phyloP scores from a whole-genome alignment of 2,797 vertebrate species.

The Mastacembelus armatus region DNA sequence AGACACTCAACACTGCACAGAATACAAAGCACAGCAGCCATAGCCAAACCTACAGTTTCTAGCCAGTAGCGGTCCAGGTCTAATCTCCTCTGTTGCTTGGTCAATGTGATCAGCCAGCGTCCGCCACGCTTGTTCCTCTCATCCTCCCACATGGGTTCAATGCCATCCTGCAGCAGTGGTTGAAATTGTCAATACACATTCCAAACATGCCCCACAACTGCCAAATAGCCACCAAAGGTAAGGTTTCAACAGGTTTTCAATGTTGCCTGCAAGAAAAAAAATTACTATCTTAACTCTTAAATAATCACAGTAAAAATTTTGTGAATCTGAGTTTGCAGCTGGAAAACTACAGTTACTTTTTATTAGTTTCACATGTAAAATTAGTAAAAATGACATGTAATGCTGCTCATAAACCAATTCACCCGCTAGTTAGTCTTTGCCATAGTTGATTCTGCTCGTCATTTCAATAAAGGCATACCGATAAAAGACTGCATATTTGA shows the following conservation, averaged over 20 bases:
- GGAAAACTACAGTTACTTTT: neutral
- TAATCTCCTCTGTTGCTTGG: conserved; percentile 95
- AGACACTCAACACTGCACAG: conserved; percentile 9
- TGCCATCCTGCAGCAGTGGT: conserved; percentile 87
- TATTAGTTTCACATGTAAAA: no score
- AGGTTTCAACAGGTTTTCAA: conserved; percentile 3
- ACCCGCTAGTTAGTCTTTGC: neutral
- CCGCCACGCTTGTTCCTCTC: conserved; percentile 97
- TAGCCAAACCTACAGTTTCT: conserved; percentile 89
- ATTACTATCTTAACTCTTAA: neutral
- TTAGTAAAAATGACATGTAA: no score
- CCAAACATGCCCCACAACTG: neutral
- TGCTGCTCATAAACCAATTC: no score
- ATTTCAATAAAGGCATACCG: neutral
- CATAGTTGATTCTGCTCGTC: conserved; percentile 1
- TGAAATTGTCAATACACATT: conserved; percentile 44
- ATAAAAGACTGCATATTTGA: conserved; percentile 15
- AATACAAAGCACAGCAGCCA: neutral
- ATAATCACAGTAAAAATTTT: neutral
- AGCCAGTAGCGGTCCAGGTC: conserved; percentile 99
- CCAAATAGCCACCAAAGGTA: neutral
- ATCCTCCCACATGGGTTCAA: conserved; percentile 99
- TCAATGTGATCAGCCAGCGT: conserved; percentile 97
- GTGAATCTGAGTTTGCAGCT: neutral
- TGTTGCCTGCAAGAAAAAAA: neutral